Conservation (phyloP, 2,888 invertebrate genomes). For the Agrochola macilenta region DNA sequence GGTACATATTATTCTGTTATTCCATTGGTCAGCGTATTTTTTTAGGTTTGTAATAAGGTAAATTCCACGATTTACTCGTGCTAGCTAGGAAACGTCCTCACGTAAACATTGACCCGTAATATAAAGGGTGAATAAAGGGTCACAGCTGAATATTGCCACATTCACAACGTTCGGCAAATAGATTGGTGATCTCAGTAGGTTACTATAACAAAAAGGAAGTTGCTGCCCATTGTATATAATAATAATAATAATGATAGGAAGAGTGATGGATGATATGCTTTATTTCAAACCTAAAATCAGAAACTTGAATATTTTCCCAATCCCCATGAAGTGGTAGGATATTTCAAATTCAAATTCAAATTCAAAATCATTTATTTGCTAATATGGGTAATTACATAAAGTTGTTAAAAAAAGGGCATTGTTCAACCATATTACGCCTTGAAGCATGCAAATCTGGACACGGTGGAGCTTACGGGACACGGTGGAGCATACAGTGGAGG, state of each 20-base stretch:
- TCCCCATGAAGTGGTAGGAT: no score
- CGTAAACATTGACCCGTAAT: constrained; percentile 4
- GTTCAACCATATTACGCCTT: no score
- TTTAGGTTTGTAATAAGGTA: constrained; percentile 25
- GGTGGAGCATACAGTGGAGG: no score
- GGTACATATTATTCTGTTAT: constrained; percentile 8
- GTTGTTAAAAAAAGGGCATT: no score
- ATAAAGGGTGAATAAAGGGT: neutral
- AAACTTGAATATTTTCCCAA: no score
- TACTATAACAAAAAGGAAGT: neutral
- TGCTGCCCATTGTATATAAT: neutral
- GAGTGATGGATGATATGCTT: neutral
- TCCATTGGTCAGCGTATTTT: constrained; percentile 16
- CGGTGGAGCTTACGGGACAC: no score
- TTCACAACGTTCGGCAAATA: constrained; percentile 11
- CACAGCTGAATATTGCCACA: neutral
- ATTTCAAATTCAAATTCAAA: no score
- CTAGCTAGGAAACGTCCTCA: neutral
- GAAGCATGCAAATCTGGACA: no score
- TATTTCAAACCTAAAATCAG: no score
- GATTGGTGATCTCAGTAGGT: neutral
- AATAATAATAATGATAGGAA: neutral
- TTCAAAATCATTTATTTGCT: no score
- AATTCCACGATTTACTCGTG: constrained; percentile 13
- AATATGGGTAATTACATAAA: no score